phyloP scores from a whole-genome alignment of 1,140 invertebrate species.

The Drosophila eugracilis region DNA sequence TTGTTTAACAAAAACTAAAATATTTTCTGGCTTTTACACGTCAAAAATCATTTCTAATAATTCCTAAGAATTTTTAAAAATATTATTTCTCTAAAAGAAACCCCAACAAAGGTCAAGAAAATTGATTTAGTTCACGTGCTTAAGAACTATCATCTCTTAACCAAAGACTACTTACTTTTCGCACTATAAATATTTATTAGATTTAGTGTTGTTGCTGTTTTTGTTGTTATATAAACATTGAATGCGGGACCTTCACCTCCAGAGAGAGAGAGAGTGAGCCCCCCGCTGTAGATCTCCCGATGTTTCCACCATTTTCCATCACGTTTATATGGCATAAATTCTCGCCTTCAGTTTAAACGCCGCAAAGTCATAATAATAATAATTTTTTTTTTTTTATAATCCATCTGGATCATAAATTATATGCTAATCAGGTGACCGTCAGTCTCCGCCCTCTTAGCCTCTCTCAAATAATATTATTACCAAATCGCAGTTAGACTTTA shows the following conservation, averaged over 20 bases:
- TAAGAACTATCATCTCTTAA: neutral
- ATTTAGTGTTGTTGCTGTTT: too few relatives aligned
- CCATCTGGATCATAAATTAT: constrained; percentile 58
- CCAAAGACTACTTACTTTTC: neutral
- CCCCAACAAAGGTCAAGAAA: neutral
- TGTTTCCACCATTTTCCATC: constrained; percentile 5
- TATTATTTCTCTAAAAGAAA: neutral
- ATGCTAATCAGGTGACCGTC: constrained; percentile 72
- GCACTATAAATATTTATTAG: neutral
- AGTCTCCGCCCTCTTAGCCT: constrained; percentile 28
- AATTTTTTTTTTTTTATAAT: constrained; percentile 30
- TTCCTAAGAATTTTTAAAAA: neutral
- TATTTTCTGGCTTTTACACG: too few relatives aligned
- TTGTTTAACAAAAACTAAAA: too few relatives aligned
- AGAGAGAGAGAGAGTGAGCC: too few relatives aligned
- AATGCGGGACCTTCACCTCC: constrained; percentile 1
- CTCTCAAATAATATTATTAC: constrained; percentile 18
- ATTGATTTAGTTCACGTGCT: neutral
- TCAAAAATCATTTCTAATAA: too few relatives aligned
- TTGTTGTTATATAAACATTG: neutral
- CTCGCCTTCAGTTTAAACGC: constrained; percentile 31
- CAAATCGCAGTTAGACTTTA: constrained; percentile 65
- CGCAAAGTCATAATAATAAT: too few relatives aligned
- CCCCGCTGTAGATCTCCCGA: neutral
- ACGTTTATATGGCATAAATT: constrained; percentile 27